phyloP scores from a whole-genome alignment of 2,888 invertebrate genomes.

The Stegana nigrithorax region DNA sequence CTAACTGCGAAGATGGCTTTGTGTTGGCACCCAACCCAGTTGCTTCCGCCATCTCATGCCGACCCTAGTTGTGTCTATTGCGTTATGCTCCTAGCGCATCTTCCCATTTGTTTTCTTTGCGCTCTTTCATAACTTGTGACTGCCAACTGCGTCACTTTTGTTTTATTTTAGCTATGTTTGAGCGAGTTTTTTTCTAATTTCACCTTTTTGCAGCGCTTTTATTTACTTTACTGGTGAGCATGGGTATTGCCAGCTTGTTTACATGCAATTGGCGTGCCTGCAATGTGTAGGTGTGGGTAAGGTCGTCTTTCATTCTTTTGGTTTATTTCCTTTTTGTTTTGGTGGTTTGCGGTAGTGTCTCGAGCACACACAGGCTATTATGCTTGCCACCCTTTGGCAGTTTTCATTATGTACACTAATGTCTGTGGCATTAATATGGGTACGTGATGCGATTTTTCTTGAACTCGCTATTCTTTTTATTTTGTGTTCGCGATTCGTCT shows the following conservation, averaged over 20 bases:
- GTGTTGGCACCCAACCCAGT: too few relatives aligned
- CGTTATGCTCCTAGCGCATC: background rate
- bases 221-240: conserved; percentile 17
- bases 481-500: too few relatives aligned
- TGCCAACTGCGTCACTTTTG: conserved; percentile 34
- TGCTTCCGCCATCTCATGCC: background rate
- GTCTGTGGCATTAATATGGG: conserved; percentile 7
- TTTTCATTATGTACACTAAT: conserved; percentile 15
- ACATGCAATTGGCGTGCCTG: too few relatives aligned
- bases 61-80: conserved; percentile 1
- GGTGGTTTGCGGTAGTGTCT: too few relatives aligned
- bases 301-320: conserved; percentile 26
- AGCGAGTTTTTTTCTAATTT: too few relatives aligned
- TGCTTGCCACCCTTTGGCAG: background rate
- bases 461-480: too few relatives aligned
- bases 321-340: conserved; percentile 18
- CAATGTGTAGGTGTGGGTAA: conserved; percentile 13
- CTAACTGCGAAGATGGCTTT: background rate
- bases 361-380: conserved; percentile 29
- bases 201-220: conserved; percentile 16
- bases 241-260: too few relatives aligned
- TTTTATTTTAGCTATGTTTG: too few relatives aligned
- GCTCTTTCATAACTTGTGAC: background rate
- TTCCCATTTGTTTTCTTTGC: background rate
- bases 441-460: too few relatives aligned